Evolutionary conservation across 2,113 vertebrate species (phyloP), one percentile per base, ranked within the genome.

Genomic region (Picathartes gymnocephalus): DNA sequence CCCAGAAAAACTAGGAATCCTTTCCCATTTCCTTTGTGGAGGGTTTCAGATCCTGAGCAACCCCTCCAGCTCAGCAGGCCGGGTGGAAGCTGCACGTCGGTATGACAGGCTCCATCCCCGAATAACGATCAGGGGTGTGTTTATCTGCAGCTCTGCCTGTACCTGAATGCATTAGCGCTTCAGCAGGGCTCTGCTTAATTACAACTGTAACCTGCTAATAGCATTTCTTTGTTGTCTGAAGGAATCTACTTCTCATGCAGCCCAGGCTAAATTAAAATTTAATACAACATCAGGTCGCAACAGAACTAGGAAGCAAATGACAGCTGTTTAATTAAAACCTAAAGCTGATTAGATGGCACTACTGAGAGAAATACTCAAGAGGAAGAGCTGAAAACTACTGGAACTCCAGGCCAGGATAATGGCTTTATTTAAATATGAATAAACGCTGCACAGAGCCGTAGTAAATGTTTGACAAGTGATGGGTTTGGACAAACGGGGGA

Each of bases 291-390:
- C 92, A 93, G 86, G 95, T 97, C 89, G 85, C 97, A 97, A 97
- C 94, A 97, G 90, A 96, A 96, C 94, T 92, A 96, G 97, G 96
- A 97, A 97, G 97, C 93, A 97, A 96, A 97, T 97, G 96, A 96
- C 97, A 97, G 97, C 94, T 96, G 95, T 96, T 97, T 97, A 96
- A 96, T 98, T 97, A 97, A 97, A 98, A 97, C 72, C 92, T 96
- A 97, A 97, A 97, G 90, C 95, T 97, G 96, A 96, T 97, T 96
- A 96, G 96, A 97, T 80, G 94, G 96, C 89, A 90, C 92, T 88
- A 72, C 82, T 54, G 96, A 97, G 95, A 97, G 95, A 96, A 97
- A 97, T 94, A 92, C 93, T 97, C 97, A n/a, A 93, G 95, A 97
- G 96, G 74, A 93, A 86, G 92, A 92, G 78, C 83, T 7, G 57